phyloP scores from a whole-genome alignment of 1,140 invertebrate genomes.

The Drosophila melanica region DNA sequence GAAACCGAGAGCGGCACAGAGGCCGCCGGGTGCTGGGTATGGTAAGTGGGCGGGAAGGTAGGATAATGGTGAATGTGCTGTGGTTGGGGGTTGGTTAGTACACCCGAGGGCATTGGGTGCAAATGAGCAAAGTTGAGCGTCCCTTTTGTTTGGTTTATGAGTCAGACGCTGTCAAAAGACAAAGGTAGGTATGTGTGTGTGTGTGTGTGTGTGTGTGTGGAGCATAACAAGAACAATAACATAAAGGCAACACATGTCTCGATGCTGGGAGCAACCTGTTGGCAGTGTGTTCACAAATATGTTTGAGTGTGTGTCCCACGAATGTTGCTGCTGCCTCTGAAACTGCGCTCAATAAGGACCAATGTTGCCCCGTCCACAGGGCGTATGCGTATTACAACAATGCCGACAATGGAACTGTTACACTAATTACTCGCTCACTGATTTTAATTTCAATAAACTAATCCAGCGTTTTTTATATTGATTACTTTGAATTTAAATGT shows the following conservation, averaged over 20 bases:
- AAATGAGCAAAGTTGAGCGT: constrained; percentile 68
- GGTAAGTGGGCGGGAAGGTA: not conserved
- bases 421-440: not conserved
- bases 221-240: constrained; percentile 9
- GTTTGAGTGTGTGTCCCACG: constrained; percentile 1
- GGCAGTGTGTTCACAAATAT: constrained; percentile 28
- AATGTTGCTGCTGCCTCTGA: constrained; percentile 14
- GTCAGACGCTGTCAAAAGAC: constrained; percentile 48
- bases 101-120: constrained; percentile 61
- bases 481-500: not conserved
- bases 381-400: not conserved
- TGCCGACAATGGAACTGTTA: not conserved
- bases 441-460: not conserved
- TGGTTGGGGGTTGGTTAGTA: constrained; percentile 12
- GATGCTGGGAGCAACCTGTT: constrained; percentile 65
- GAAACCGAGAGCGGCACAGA: not conserved
- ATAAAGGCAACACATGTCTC: constrained; percentile 51
- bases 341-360: too few species aligned
- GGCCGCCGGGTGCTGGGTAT: not conserved
- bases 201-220: constrained; percentile 9
- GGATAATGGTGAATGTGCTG: not conserved
- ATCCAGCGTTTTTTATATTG: not conserved
- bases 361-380: not conserved
- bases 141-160: constrained; percentile 68
- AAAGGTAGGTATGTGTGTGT: constrained; percentile 23